Evolutionary conservation across 2,113 vertebrate species (phyloP).

Genomic region (Malurus elegans): DNA sequence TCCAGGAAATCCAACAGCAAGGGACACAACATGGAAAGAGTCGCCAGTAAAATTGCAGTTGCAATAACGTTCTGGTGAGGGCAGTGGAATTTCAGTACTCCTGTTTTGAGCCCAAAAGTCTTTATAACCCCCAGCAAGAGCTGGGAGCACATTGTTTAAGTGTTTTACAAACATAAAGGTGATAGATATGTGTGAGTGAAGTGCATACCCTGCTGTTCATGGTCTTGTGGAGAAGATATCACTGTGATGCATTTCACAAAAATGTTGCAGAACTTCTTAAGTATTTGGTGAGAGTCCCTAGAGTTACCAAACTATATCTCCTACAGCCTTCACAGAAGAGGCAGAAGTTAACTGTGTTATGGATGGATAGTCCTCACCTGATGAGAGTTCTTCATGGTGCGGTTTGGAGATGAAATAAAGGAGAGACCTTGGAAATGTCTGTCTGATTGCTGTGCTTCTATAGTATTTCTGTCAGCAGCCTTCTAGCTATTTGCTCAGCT

Average conservation of each 20-base stretch:
- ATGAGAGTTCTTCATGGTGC: accelerated
- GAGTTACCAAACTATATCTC: background rate
- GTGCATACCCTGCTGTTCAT: background rate
- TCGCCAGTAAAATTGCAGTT: background rate
- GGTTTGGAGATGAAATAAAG: background rate
- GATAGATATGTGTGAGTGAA: background rate
- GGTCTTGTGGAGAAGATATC: accelerated
- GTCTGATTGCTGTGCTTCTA: background rate
- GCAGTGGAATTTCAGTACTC: background rate
- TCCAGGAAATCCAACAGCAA: background rate
- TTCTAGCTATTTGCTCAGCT: background rate
- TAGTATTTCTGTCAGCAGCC: background rate
- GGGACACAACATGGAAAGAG: background rate
- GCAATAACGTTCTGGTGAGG: accelerated
- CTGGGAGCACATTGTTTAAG: background rate
- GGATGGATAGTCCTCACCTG: background rate
- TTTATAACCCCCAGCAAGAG: background rate
- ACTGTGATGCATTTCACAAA: background rate
- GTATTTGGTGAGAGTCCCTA: background rate
- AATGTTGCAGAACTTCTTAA: background rate
- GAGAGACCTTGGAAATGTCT: background rate
- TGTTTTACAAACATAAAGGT: background rate
- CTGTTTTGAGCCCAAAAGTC: background rate
- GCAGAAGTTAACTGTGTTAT: background rate
- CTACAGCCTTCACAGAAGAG: background rate